Percentiles rank a stretch among this genome's conserved stretches.
Conservation (phyloP, 2,888 invertebrate species). For the Orthonevra nobilis region DNA sequence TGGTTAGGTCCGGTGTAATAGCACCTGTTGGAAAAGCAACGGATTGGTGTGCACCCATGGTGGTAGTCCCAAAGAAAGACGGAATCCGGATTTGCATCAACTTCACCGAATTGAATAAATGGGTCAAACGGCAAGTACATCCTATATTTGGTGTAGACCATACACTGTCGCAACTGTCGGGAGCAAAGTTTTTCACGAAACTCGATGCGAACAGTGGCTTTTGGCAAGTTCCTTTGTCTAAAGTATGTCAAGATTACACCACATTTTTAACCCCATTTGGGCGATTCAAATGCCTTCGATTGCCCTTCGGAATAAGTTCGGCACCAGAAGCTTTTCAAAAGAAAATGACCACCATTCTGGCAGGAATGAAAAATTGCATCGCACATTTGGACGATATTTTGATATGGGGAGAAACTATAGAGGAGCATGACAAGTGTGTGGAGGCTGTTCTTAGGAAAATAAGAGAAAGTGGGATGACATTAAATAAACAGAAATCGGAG, state of each 20-base stretch:
- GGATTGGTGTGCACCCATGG: conserved; percentile 29
- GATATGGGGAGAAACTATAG: conserved; percentile 1
- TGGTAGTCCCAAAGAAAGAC: conserved; percentile 13
- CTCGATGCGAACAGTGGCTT: conserved; percentile 27
- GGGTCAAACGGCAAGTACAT: not conserved
- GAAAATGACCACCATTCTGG: conserved; percentile 9
- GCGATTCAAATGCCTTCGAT: conserved; percentile 7
- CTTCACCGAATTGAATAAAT: not conserved
- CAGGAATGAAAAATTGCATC: conserved; percentile 17
- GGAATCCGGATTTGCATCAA: conserved; percentile 16
- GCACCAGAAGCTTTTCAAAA: conserved; percentile 31
- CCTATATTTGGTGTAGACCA: conserved; percentile 15
- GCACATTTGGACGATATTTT: too few species aligned
- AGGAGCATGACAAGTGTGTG: conserved; percentile 1
- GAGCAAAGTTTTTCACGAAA: conserved; percentile 21
- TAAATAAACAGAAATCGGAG: conserved; percentile 5
- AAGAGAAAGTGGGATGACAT: not conserved
- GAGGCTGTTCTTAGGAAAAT: conserved; percentile 7
- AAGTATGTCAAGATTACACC: conserved; percentile 5
- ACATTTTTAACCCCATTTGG: conserved; percentile 22
- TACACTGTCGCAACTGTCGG: conserved; percentile 28
- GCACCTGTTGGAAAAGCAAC: conserved; percentile 2
- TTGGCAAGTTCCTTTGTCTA: conserved; percentile 14
- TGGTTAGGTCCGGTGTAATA: not conserved
- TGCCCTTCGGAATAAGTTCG: conserved; percentile 29